Evolutionary conservation across 2,888 invertebrate species (phyloP).

Genomic region (Boloria selene): DNA sequence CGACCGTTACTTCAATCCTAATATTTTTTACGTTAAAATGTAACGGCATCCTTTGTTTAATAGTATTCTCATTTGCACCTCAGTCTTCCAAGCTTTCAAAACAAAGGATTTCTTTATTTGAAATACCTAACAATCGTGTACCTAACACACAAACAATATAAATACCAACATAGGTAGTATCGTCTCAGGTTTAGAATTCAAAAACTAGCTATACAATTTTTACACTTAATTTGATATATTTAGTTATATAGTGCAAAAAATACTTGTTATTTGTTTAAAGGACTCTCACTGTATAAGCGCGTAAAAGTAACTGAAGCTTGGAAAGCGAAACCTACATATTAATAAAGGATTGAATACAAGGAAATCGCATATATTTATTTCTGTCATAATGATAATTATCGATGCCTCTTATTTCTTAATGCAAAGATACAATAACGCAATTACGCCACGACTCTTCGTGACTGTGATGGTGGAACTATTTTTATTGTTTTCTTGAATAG

Average conservation of each 20-base stretch:
- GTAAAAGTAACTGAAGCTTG: slow-evolving; percentile 13
- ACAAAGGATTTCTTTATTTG: too few species aligned
- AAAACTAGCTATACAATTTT: too few species aligned
- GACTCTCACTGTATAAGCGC: not conserved
- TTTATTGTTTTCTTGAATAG: slow-evolving; percentile 21
- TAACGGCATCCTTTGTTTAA: slow-evolving; percentile 22
- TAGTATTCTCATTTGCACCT: not conserved
- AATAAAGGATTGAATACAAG: slow-evolving; percentile 21
- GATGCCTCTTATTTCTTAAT: slow-evolving; percentile 36
- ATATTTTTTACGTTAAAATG: slow-evolving; percentile 29
- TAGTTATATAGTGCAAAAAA: too few species aligned
- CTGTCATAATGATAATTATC: slow-evolving; percentile 20
- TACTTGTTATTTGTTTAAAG: too few species aligned
- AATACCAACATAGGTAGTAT: too few species aligned
- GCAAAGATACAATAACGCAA: slow-evolving; percentile 22
- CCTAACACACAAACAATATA: too few species aligned
- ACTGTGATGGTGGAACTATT: slow-evolving; percentile 26
- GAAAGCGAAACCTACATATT: slow-evolving; percentile 21
- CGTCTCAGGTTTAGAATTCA: too few species aligned
- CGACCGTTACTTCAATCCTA: slow-evolving; percentile 33
- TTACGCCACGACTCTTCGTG: slow-evolving; percentile 22
- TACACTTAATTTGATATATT: too few species aligned
- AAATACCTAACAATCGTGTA: too few species aligned
- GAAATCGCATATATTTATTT: slow-evolving; percentile 29
- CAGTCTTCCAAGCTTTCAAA: not conserved